phyloP scores from a whole-genome alignment of 2,113 vertebrate species.

The Ictidomys tridecemlineatus region DNA sequence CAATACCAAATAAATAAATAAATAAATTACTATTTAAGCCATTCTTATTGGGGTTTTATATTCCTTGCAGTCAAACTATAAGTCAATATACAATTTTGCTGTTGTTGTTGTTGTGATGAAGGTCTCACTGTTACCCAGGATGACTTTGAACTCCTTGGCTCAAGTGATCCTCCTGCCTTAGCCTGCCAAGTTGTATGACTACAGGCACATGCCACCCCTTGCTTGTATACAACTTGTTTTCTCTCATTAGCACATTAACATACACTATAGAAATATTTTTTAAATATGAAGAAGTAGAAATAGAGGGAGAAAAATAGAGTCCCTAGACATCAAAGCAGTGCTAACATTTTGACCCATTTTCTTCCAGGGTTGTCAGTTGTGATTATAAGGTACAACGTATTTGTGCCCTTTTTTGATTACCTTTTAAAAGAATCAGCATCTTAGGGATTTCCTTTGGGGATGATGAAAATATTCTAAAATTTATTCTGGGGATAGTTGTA shows the following conservation, averaged over 20 bases:
- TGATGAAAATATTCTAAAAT: conserved; percentile 50
- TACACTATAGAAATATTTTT: neutral
- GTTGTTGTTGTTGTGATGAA: neutral
- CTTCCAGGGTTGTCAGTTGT: neutral
- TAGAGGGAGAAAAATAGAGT: neutral
- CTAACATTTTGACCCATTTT: conserved; percentile 43
- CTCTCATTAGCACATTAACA: conserved; percentile 37
- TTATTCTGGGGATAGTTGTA: neutral
- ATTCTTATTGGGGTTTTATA: neutral
- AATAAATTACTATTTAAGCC: conserved; percentile 3
- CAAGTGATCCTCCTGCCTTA: neutral
- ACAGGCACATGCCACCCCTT: neutral
- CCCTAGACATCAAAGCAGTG: neutral
- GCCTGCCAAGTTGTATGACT: neutral
- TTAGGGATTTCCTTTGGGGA: neutral
- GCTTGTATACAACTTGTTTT: neutral
- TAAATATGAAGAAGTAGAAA: conserved; percentile 3
- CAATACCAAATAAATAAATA: neutral
- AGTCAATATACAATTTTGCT: neutral
- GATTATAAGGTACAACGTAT: neutral
- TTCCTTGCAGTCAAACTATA: neutral
- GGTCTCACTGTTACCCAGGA: neutral
- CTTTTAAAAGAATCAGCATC: neutral
- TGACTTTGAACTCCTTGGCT: neutral
- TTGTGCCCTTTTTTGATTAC: neutral